Base-by-base conservation (phyloP, 23 tunicate genomes). In the Diplosoma virens region DNA sequence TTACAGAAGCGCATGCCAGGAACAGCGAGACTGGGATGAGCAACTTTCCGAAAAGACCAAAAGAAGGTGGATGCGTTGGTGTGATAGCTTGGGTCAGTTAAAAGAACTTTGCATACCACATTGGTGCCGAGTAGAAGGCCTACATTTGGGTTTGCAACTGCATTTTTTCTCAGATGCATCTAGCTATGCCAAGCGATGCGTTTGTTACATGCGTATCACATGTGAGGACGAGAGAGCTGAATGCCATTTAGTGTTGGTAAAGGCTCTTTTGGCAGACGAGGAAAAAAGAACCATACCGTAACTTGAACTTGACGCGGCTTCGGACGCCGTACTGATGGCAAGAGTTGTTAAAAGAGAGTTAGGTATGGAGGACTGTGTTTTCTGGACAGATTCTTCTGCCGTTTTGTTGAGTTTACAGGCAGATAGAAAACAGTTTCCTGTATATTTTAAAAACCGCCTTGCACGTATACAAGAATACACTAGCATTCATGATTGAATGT, bases 101-200 rank as follows among this genome's bases (percentile, higher is more conserved):
- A 2, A 69, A 30, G 52, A 69, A 6, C 21, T 80, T 6, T 30
- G 6, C 0, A 34, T 80, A 9, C 59, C 60, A 36, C 41, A 66
- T 20, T 67, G 84, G 32, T 68, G 17, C 35, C 23, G 33, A 18
- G 14, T 47, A 6, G 3, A 6, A 3, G 52, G 9, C 17, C 54
- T 21, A 24, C 33, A 36, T n/a, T n/a, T n/a, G 3, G 61, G 25
- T 68, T 0, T 25, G 6, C 48, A 67, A 0, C 27, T 66, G n/a
- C 78, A 80, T 52, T n/a, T 27, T 6, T 80, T 80, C 29, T 31
- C 77, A n/a, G 77, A 80, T 55, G 77, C 66, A 2, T 67, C 67
- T 3, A 54, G 29, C 0, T 25, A 17, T 22, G 84, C 77, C 0
- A 54, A 34, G 20, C 67, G 83, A 4, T n/a, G 48, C 5, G 61